Base-by-base conservation (phyloP, 2,113 vertebrate species). In the Urocolius indicus region DNA sequence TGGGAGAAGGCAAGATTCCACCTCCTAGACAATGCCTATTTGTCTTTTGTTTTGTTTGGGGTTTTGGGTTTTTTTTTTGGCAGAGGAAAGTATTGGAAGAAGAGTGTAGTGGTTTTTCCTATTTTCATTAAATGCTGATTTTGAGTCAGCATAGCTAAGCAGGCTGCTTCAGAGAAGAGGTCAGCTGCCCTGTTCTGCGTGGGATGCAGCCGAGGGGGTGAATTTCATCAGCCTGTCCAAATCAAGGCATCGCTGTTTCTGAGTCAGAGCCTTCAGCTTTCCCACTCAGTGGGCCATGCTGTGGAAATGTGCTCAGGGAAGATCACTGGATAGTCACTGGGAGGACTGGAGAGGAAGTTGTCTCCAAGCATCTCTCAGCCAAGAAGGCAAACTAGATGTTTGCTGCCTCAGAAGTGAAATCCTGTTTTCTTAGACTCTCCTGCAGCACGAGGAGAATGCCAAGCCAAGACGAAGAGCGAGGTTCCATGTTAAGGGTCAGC, bases 201-300 rank as follows among this genome's bases (percentile, higher is more conserved):
- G 2, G 52, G 74, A 69, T 62, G 23, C 0, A 3, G 63, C 74
- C 0, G 0, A 46, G 11, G 38, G 57, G 49, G 13, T n/a, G 57
- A 49, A 87, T 83, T 90, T 78, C 67, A 41, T 59, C 83, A 90
- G 58, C 21, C 18, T 54, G 43, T 62, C 57, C 83, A 71, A 57
- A 76, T 52, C 52, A 62, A 36, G 54, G 59, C 54, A 88, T 59
- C 7, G 2, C 38, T 58, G 12, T 43, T 80, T 88, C 84, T 52
- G 58, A 95, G 74, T 72, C 75, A 88, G 43, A 73, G 43, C 48
- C n/a, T 90, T 52, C 30, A 36, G 27, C 41, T 86, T 55, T 82
- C 74, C 81, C 10, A 18, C 18, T 65, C 34, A 74, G 72, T 1
- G 3, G 55, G 55, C 45, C 1, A 0, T 29, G 14, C 52, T 3